phyloP scores from a whole-genome alignment of 1,140 invertebrate species.

The Bombus impatiens region DNA sequence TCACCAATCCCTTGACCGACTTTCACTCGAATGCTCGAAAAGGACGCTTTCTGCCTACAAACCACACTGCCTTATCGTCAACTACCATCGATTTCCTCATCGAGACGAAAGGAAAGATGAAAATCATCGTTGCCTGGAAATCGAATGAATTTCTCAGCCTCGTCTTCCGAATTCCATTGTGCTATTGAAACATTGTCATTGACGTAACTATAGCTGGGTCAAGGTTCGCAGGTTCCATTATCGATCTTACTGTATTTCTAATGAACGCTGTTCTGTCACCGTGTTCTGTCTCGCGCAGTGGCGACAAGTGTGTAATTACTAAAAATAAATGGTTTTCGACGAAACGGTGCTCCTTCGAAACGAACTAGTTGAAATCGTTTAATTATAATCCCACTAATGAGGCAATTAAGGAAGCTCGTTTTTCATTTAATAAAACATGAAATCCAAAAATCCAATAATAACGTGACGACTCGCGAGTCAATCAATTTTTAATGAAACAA shows the following conservation, averaged over 20 bases:
- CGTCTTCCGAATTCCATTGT: not conserved
- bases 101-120: not conserved
- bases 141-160: not conserved
- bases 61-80: too few species aligned
- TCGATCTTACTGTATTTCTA: slow-evolving; percentile 38
- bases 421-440: not conserved
- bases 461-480: not conserved
- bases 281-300: too few species aligned
- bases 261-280: not conserved
- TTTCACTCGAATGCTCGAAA: not conserved
- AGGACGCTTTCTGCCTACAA: not conserved
- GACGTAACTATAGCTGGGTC: not conserved
- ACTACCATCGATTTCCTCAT: not conserved
- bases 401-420: slow-evolving; percentile 16
- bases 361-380: not conserved
- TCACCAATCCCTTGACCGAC: not conserved
- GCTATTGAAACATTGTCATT: not conserved
- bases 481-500: too few species aligned
- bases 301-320: not conserved
- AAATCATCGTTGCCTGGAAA: not conserved
- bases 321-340: not conserved
- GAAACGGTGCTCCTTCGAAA: not conserved
- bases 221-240: not conserved
- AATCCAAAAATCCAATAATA: slow-evolving; percentile 9
- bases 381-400: slow-evolving; percentile 2